Base-by-base conservation (phyloP, 92 coral and sea anemone genomes). In the Parazoanthus swiftii region DNA sequence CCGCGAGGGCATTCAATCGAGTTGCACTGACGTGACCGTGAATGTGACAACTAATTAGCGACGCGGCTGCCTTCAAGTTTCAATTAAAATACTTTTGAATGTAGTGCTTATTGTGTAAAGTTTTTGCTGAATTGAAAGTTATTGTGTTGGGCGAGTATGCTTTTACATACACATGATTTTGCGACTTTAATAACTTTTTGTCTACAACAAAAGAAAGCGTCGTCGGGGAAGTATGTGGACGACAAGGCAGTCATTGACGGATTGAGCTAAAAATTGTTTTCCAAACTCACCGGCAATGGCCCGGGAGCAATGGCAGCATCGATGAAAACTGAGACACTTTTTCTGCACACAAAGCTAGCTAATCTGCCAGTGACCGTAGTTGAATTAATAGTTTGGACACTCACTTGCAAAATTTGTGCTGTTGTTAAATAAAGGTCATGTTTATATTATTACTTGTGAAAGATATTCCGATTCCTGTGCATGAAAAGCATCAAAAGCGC, bases 1-100 rank as follows among this genome's bases (percentile, higher is more conserved):
- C 79, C 79, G 79, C 79, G 20, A 75, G 79, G 79, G 79, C 79
- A 75, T 75, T 75, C 79, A 75, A 75, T 75, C 79, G 79, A 75
- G 79, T 75, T 75, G 79, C 15, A 75, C 79, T 75, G 51, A 75
- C 79, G 79, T 75, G 79, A 75, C 76, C 37, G 76, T 71, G 76
- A 71, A 71, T 71, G 76, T 71, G 76, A 71, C 76, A 71, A 71
- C 79, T 75, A 75, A 75, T 75, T 75, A 75, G 79, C 79, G 79
- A 75, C 79, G 79, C 79, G 50, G 79, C 79, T 75, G 79, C 79
- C 79, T 75, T 75, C 79, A 75, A 75, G 79, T 75, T 75, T 75
- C 79, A 75, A 75, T 75, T 71, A 71, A 71, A 71, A 71, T 71
- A 71, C 76, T 71, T 75, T 75, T 75, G 50, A 75, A 75, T 36